phyloP scores from a whole-genome alignment of 2,888 invertebrate species.

The Oscheius sp. region DNA sequence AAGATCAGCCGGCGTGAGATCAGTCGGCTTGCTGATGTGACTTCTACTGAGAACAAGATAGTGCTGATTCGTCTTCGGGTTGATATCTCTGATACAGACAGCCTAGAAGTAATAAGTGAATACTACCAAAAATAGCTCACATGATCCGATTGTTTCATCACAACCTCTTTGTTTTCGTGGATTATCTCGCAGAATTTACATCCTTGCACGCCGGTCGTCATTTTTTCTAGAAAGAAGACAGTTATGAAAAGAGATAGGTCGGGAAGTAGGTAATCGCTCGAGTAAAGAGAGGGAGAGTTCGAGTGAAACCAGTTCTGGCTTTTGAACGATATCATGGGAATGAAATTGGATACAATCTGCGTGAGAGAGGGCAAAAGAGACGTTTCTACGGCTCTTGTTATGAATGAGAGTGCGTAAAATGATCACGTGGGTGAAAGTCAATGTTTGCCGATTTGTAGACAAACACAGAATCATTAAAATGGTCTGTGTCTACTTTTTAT shows the following conservation, averaged over 20 bases:
- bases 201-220: conserved; percentile 47
- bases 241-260: background rate
- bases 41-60: conserved; percentile 74
- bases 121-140: conserved; percentile 34
- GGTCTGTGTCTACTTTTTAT: too few species aligned
- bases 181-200: conserved; percentile 64
- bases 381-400: conserved; percentile 5
- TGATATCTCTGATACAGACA: conserved; percentile 72
- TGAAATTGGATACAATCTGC: too few species aligned
- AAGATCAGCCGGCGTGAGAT: conserved; percentile 69
- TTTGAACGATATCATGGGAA: background rate
- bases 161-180: conserved; percentile 51
- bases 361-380: too few species aligned
- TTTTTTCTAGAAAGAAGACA: background rate
- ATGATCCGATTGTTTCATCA: conserved; percentile 48
- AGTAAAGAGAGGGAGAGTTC: conserved; percentile 1
- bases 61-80: conserved; percentile 74
- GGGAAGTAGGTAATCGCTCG: conserved; percentile 4
- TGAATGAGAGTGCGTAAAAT: too few species aligned
- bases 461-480: too few species aligned
- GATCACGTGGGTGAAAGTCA: too few species aligned
- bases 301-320: background rate
- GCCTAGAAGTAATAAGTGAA: conserved; percentile 20
- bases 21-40: conserved; percentile 74
- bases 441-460: too few species aligned